Percentiles rank a stretch among this genome's conserved stretches.
phyloP scores from a whole-genome alignment of 2,113 vertebrate genomes.

The Lepus timidus region DNA sequence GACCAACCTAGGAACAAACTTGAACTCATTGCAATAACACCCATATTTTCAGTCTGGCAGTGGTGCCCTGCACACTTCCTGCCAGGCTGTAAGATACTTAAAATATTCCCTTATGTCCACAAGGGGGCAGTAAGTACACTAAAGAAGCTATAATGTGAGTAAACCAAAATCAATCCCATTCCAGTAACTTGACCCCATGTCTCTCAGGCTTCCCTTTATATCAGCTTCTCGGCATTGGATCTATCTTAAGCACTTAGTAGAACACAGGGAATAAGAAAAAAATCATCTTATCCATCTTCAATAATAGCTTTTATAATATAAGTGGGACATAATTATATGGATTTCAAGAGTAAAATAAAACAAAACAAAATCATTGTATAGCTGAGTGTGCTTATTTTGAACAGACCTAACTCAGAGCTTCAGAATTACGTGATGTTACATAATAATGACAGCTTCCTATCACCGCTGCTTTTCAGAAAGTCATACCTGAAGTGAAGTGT shows the following conservation, averaged over 20 bases:
- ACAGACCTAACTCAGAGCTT: slow-evolving; percentile 36
- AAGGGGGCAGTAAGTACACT: slow-evolving; percentile 20
- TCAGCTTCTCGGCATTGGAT: neutral
- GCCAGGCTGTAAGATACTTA: neutral
- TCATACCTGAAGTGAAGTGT: neutral
- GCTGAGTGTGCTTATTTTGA: slow-evolving; percentile 15
- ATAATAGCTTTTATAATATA: slow-evolving; percentile 44
- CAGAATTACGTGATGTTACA: neutral
- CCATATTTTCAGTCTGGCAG: neutral
- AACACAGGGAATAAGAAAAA: slow-evolving; percentile 32
- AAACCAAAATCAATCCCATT: slow-evolving; percentile 48
- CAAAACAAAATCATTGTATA: neutral
- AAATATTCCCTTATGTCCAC: neutral
- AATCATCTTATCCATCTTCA: slow-evolving; percentile 19
- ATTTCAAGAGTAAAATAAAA: slow-evolving; percentile 21
- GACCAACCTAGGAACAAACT: neutral
- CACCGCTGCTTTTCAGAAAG: slow-evolving; percentile 35
- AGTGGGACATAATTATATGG: neutral
- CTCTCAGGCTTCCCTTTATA: neutral
- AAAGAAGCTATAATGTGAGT: neutral
- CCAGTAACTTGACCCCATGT: neutral
- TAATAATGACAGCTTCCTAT: neutral
- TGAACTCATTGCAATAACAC: neutral
- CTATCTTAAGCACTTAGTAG: slow-evolving; percentile 28
- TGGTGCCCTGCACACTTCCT: neutral